These are phyloP conservation scores for Cottoperca gobio DNA, from an alignment of 2,797 vertebrate genomes.

Conservation along the genomic window DNA sequence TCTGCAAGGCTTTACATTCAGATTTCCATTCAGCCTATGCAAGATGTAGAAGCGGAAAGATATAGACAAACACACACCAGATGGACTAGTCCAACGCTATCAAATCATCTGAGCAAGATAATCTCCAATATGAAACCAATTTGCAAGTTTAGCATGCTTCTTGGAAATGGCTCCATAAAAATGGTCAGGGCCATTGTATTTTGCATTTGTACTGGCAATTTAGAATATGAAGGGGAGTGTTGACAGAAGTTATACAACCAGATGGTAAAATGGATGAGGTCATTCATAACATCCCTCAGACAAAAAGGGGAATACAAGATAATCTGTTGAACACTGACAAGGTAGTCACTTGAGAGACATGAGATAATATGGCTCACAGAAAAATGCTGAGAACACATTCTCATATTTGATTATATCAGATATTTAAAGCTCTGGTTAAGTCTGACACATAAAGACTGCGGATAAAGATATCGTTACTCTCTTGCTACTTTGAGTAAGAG, in stretches of 20 bases:
- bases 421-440: conserved; percentile 4
- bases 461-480: not conserved
- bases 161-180: conserved; percentile 50
- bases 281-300: conserved; percentile 35
- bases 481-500: not conserved
- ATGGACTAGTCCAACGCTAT: conserved; percentile 15
- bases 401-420: not conserved
- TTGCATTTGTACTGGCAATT: conserved; percentile 59
- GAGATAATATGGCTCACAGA: conserved; percentile 3
- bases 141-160: conserved; percentile 45
- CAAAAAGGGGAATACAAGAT: conserved; percentile 9
- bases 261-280: conserved; percentile 50
- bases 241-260: conserved; percentile 51
- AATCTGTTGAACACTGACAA: conserved; percentile 4
- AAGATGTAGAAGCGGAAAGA: not conserved
- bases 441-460: not conserved
- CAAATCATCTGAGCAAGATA: conserved; percentile 43
- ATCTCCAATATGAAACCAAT: conserved; percentile 62
- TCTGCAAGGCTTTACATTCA: conserved; percentile 19
- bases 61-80: not conserved
- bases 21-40: conserved; percentile 10
- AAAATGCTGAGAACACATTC: not conserved
- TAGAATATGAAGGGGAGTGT: conserved; percentile 23
- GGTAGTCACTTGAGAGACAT: not conserved
- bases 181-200: conserved; percentile 47